Base-by-base conservation (phyloP, 1,140 invertebrate species). In the Periplaneta americana region DNA sequence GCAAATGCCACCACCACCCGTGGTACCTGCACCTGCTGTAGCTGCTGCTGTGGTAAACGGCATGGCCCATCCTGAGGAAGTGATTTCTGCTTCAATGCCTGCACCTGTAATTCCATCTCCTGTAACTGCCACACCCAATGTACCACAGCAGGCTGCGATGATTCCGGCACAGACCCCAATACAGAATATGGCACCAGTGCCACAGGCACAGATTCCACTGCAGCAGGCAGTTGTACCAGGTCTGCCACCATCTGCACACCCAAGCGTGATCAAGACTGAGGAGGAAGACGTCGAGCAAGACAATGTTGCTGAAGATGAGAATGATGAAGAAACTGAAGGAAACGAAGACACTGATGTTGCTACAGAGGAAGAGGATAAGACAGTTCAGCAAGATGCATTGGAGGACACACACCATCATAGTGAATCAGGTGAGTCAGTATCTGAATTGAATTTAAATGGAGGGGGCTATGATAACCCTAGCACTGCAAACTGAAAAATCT, bases 31-130 rank as follows among this genome's bases (percentile, higher is more conserved):
- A 82, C 85, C 88, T 81, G 82, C 85, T 34, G 86, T 88, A 80
- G 74, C 86, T 80, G 87, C 87, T 39, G 84, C 82, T 78, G 86
- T 87, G 82, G 88, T 83, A 31, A 87, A 87, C 85, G 86, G 86
- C 22, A 83, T 83, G 78, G 84, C 84, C 17, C 86, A 86, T 74
- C 80, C 85, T 32, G 85, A 85, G 32, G 87, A 86, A 34, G 75
- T 83, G 34, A 83, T 81, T 15, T 84, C 83, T 9, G 82, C 84
- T 1, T 74, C 84, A 36, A 31, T 66, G n/a, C 32, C 80, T 36
- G 31, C 36, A 15, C 75, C 84, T 33, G 78, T 82, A 32, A 80
- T 83, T 78, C 81, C 84, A 15, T 82, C 80, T 11, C 82, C 83
- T 57, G 48, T 66, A n/a, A 66, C 48, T 66, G 34, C 78, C 35